Conservation (phyloP, 64 coral and sea anemone genomes). For the Dendrophyllia cribrosa region DNA sequence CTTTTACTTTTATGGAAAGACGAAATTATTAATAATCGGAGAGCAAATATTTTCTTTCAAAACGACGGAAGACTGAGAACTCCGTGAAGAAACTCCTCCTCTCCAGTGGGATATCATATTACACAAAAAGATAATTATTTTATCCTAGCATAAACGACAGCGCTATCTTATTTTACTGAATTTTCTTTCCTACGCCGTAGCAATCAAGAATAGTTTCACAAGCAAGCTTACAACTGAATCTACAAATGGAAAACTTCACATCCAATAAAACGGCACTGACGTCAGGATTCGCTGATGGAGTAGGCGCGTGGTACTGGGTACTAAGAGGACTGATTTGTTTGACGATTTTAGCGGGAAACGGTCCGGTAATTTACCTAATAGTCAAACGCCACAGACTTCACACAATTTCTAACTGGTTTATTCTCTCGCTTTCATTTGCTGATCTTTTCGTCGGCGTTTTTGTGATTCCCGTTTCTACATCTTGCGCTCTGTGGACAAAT, state of each 20-base stretch:
- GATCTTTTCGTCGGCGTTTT: constrained; percentile 39
- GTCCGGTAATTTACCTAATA: constrained; percentile 49
- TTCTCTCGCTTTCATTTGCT: constrained; percentile 50
- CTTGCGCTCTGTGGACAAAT: constrained; percentile 8
- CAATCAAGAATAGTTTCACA: too few relatives aligned
- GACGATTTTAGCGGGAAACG: constrained; percentile 8
- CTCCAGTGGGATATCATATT: too few relatives aligned
- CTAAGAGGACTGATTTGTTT: constrained; percentile 4
- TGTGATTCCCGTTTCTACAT: neutral
- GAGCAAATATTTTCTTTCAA: too few relatives aligned
- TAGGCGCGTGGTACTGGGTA: constrained; percentile 17
- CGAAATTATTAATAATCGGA: too few relatives aligned
- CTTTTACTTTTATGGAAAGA: too few relatives aligned
- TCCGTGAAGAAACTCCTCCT: too few relatives aligned
- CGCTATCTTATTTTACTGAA: too few relatives aligned
- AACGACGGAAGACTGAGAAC: too few relatives aligned
- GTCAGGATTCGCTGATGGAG: neutral
- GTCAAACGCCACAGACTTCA: constrained; percentile 42
- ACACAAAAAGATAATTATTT: too few relatives aligned
- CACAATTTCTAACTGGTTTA: constrained; percentile 47
- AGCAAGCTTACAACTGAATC: neutral
- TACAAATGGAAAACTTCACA: neutral
- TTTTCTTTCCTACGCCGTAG: too few relatives aligned
- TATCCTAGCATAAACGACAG: too few relatives aligned
- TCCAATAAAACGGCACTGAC: neutral